These are phyloP conservation scores for Syngnathoides biaculeatus DNA, from an alignment of 2,113 vertebrate species.

Conservation along the genomic window DNA sequence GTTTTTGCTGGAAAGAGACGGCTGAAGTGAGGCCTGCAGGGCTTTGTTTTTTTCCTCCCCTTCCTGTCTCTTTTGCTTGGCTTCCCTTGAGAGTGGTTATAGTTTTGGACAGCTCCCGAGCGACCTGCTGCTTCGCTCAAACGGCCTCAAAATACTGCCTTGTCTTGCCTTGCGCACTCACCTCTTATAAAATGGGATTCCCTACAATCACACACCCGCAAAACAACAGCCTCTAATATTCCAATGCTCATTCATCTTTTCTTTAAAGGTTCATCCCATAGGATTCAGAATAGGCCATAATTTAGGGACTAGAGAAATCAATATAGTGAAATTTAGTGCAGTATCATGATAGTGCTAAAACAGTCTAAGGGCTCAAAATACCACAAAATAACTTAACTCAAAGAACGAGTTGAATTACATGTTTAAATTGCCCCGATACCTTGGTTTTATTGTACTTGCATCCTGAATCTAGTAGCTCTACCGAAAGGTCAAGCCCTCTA, in stretches of 20 bases:
- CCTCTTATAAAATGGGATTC: conserved; percentile 10
- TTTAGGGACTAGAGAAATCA: not conserved
- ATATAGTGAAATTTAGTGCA: not conserved
- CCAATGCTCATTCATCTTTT: not conserved
- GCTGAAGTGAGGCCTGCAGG: conserved; percentile 27
- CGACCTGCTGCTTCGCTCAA: conserved; percentile 67
- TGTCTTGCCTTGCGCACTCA: conserved; percentile 10
- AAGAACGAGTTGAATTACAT: too few relatives aligned
- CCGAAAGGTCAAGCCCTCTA: not conserved
- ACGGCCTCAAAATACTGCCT: conserved; percentile 27
- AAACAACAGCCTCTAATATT: not conserved
- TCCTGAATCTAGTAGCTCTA: not conserved
- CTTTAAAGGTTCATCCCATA: not conserved
- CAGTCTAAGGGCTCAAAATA: too few relatives aligned
- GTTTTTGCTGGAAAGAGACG: conserved; percentile 33
- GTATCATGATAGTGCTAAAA: too few relatives aligned
- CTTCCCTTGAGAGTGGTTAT: conserved; percentile 59
- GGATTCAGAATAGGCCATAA: not conserved
- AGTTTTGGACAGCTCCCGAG: conserved; percentile 58
- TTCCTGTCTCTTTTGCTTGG: conserved; percentile 55
- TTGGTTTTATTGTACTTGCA: too few relatives aligned
- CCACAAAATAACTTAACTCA: not conserved
- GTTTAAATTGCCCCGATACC: too few relatives aligned
- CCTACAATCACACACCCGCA: conserved; percentile 19
- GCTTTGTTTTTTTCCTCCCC: conserved; percentile 26